Evolutionary conservation across 2,797 vertebrate genomes (phyloP), one percentile per base, ranked within the genome.

Genomic region (Coranthus polyacanthus): DNA sequence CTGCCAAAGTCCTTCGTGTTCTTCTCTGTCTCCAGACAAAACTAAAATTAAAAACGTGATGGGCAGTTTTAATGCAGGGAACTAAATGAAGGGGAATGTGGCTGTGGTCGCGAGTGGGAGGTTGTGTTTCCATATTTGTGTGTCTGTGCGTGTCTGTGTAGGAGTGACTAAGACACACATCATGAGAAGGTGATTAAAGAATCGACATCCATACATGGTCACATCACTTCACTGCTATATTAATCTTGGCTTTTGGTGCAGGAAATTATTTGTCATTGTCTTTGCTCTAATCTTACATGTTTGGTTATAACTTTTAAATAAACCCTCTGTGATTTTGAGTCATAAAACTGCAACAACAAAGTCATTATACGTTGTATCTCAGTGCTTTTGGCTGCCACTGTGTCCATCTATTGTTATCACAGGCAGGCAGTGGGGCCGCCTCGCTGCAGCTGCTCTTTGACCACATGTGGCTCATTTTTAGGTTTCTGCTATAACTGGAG

Each of bases 401-500:
- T 47, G 15, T 36, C n/a, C 26, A 4, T 49, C 61, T 43, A 53
- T 3, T 53, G 29, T 44, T 57, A 41, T 60, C 20, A 8, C 1
- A 12, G 12, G 38, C 59, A 16, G 20, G n/a, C n/a, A n/a, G n/a
- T 57, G 41, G 36, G n/a, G 12, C 24, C 7, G 47, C 29, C 17
- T 50, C 12, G 1, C 12, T 20, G 59, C 61, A 50, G 60, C 54
- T 29, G 49, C 39, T 73, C 2, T 70, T 20, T 39, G 72, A 68
- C 65, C 77, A 78, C 74, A 76, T 79, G 66, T 64, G 72, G 63
- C 57, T 54, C 17, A 55, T 71, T 76, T 64, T 76, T 57, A 53
- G 63, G 16, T 51, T 0, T n/a, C 29, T n/a, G n/a, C n/a, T n/a
- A 20, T 46, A 29, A 24, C 70, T 16, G 67, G 37, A 24, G 2